Conservation (phyloP, 2,113 vertebrate genomes). For the Mormyrus iriodes region DNA sequence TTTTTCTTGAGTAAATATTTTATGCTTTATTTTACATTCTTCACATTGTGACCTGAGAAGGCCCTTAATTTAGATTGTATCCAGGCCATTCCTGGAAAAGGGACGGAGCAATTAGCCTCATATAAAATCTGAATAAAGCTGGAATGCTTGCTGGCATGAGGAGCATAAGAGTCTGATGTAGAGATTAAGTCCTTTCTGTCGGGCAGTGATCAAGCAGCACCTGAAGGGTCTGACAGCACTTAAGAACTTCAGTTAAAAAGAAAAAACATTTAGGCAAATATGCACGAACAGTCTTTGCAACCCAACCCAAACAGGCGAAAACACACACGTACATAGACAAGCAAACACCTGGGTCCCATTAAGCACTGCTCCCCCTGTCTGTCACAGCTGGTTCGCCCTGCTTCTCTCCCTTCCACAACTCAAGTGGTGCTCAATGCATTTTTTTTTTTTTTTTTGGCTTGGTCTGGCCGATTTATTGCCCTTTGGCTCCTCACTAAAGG, state of each 20-base stretch:
- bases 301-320: neutral
- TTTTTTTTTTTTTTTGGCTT: neutral
- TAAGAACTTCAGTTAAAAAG: neutral
- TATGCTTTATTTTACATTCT: neutral
- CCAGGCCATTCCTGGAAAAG: neutral
- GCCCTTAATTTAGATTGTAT: neutral
- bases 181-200: slow-evolving; percentile 9
- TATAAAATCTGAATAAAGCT: neutral
- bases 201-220: neutral
- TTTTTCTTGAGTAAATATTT: neutral
- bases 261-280: neutral
- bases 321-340: neutral
- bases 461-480: neutral
- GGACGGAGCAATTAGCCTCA: neutral
- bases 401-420: neutral
- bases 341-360: neutral
- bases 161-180: neutral
- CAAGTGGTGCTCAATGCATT: neutral
- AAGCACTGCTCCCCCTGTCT: neutral
- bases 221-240: slow-evolving; percentile 1
- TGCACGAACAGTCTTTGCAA: neutral
- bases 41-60: neutral
- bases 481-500: neutral
- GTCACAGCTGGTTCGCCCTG: neutral
- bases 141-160: slow-evolving; percentile 9